Conservation (phyloP, 2,113 vertebrate species). For the Butorides virescens region DNA sequence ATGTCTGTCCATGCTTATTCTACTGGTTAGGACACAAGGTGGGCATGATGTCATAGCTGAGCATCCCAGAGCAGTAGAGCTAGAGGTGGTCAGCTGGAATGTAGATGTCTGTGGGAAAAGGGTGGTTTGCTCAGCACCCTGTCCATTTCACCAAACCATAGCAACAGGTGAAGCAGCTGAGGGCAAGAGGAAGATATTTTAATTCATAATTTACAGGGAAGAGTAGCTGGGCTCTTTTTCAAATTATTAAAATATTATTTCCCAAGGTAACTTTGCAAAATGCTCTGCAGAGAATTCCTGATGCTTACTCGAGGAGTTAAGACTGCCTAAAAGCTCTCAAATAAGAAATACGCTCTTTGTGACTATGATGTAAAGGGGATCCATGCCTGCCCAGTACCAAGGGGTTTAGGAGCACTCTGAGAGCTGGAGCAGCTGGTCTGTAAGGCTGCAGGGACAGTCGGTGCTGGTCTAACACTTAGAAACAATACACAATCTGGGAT, state of each 20-base stretch:
- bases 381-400: rapidly evolving
- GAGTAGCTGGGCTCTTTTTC: neutral
- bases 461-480: neutral
- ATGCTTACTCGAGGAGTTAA: neutral
- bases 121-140: neutral
- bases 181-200: neutral
- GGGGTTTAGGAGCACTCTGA: neutral
- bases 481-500: neutral
- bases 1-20: neutral
- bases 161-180: neutral
- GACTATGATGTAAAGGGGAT: neutral
- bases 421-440: neutral
- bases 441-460: neutral
- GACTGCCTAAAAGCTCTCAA: neutral
- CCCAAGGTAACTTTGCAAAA: neutral
- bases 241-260: neutral
- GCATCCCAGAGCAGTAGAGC: neutral
- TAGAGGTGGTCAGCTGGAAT: neutral
- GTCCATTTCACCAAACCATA: neutral
- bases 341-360: neutral
- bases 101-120: neutral
- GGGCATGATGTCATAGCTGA: neutral
- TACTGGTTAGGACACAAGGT: neutral
- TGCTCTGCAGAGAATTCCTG: neutral
- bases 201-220: neutral